These are phyloP conservation scores for Cacatua alba DNA, from an alignment of 2,113 vertebrate genomes.

Conservation along the genomic window DNA sequence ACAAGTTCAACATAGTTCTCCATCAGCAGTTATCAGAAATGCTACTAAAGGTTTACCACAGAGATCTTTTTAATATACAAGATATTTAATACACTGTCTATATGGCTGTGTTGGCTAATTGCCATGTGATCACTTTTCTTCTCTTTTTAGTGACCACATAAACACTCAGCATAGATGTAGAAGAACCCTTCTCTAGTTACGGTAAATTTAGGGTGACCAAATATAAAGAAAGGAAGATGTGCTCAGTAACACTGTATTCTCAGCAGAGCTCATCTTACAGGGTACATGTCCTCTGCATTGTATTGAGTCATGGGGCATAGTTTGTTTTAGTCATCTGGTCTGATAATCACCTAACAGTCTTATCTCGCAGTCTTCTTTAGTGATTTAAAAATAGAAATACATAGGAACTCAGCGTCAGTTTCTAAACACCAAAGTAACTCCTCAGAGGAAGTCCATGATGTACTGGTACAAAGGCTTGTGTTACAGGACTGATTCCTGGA, in stretches of 20 bases:
- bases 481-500: background rate
- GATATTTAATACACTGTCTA: background rate
- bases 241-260: background rate
- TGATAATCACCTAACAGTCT: background rate
- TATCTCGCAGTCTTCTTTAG: background rate
- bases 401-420: background rate
- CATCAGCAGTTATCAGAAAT: conserved; percentile 42
- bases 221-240: conserved; percentile 10
- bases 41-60: conserved; percentile 41
- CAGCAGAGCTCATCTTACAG: background rate
- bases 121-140: conserved; percentile 34
- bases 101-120: conserved; percentile 38
- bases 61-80: background rate
- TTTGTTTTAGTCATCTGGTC: background rate
- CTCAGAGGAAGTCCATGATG: background rate
- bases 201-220: conserved; percentile 31
- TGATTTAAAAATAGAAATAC: background rate
- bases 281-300: background rate
- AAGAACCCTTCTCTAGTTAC: conserved; percentile 31
- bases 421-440: background rate
- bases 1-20: background rate
- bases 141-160: conserved; percentile 37
- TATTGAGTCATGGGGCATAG: background rate
- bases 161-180: conserved; percentile 20
- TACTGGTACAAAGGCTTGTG: background rate